Percentiles rank a stretch among this genome's conserved stretches.
phyloP scores from a whole-genome alignment of 2,113 vertebrate species.

The Cathartes aura region DNA sequence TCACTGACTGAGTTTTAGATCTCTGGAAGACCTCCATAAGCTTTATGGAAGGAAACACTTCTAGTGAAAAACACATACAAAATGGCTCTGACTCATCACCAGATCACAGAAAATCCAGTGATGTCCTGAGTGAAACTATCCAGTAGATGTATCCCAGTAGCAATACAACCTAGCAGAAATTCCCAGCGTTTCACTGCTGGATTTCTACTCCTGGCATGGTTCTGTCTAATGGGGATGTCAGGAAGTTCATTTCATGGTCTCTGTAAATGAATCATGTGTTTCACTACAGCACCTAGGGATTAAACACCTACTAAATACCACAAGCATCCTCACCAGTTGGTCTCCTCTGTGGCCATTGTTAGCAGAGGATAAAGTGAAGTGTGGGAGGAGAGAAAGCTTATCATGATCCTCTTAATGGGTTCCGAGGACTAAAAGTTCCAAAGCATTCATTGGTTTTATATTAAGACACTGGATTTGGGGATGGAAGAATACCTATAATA shows the following conservation, averaged over 20 bases:
- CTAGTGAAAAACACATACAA: not conserved
- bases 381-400: slow-evolving; percentile 13
- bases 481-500: not conserved
- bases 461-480: not conserved
- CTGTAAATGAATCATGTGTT: not conserved
- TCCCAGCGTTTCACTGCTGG: not conserved
- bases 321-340: not conserved
- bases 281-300: not conserved
- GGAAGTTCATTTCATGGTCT: not conserved
- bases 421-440: not conserved
- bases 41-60: not conserved
- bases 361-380: not conserved
- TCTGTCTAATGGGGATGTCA: not conserved
- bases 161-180: not conserved
- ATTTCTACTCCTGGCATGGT: not conserved
- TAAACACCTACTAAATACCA: not conserved
- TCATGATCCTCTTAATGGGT: not conserved
- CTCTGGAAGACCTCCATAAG: not conserved
- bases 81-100: not conserved
- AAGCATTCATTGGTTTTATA: not conserved
- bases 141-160: not conserved
- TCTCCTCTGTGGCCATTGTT: not conserved
- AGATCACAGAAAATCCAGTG: not conserved
- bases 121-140: not conserved
- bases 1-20: not conserved